A percentile compares a stretch with the other conserved stretches of the same genome.
Conservation (phyloP, 1,140 invertebrate species). For the Mamestra configurata region DNA sequence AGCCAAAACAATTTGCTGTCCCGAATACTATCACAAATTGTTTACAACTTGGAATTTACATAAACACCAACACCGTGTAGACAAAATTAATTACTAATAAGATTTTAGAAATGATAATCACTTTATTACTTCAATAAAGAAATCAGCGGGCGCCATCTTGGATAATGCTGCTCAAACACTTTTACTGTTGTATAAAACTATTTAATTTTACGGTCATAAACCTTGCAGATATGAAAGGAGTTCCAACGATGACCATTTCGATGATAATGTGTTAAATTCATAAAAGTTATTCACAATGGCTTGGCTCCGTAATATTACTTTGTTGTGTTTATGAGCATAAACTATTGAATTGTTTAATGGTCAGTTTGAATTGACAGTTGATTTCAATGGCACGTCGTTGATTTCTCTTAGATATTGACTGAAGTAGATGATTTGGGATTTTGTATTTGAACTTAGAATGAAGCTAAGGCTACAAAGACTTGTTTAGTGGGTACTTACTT, state of each 20-base stretch:
- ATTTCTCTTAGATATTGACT: neutral
- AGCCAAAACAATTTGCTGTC: neutral
- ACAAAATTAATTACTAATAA: neutral
- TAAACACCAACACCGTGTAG: neutral
- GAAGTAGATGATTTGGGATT: too few species aligned
- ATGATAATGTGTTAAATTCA: neutral
- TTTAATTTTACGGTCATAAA: slow-evolving; percentile 25
- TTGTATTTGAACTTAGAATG: too few species aligned
- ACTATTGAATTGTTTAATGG: neutral
- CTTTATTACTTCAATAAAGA: neutral
- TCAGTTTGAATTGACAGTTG: neutral
- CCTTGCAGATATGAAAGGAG: neutral
- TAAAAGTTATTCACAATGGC: neutral
- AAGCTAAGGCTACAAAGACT: too few species aligned
- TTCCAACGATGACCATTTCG: neutral
- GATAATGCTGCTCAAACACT: neutral
- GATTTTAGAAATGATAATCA: neutral
- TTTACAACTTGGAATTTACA: too few species aligned
- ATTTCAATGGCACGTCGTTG: neutral
- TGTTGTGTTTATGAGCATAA: neutral
- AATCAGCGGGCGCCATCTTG: neutral
- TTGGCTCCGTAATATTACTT: neutral
- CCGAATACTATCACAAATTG: neutral
- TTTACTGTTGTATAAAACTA: slow-evolving; percentile 2
- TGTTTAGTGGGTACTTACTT: too few species aligned